A percentile compares a stretch with the other conserved stretches of the same genome.
These are phyloP conservation scores for Meteorus sp. DNA, from an alignment of 1,140 invertebrate species.

Conservation along the genomic window DNA sequence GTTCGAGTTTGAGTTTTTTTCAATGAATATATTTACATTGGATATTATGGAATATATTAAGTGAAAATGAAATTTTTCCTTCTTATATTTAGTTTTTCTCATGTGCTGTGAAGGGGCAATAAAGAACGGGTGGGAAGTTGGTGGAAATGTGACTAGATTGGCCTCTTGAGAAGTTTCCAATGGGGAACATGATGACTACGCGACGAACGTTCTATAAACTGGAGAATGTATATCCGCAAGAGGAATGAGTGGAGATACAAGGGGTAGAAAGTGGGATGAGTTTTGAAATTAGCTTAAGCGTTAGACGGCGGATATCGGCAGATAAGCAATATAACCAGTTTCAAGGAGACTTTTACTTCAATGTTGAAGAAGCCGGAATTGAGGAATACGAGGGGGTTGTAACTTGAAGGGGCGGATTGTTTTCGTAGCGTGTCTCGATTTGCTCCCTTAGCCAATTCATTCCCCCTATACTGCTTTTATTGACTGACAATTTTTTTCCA, in stretches of 20 bases:
- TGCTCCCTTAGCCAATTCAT: too few relatives aligned
- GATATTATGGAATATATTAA: background rate
- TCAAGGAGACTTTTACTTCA: background rate
- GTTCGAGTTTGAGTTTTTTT: too few relatives aligned
- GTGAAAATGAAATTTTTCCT: background rate
- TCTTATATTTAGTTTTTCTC: too few relatives aligned
- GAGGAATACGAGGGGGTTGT: too few relatives aligned
- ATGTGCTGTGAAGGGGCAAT: background rate
- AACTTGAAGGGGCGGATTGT: too few relatives aligned
- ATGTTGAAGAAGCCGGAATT: too few relatives aligned
- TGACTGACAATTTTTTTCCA: too few relatives aligned
- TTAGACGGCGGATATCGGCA: conserved; percentile 20
- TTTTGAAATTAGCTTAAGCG: conserved; percentile 25
- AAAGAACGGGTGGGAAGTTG: background rate
- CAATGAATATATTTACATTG: too few relatives aligned
- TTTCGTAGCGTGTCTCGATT: too few relatives aligned
- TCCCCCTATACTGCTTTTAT: too few relatives aligned
- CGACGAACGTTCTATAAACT: too few relatives aligned
- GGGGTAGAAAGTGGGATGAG: background rate
- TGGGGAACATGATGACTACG: background rate
- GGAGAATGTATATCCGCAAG: too few relatives aligned
- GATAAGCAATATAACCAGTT: conserved; percentile 21
- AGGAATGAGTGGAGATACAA: background rate
- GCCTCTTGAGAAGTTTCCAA: conserved; percentile 18
- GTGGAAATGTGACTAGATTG: conserved; percentile 22